Evolutionary conservation across 2,888 invertebrate species (phyloP).

Genomic region (Chloroclystis v-ata): DNA sequence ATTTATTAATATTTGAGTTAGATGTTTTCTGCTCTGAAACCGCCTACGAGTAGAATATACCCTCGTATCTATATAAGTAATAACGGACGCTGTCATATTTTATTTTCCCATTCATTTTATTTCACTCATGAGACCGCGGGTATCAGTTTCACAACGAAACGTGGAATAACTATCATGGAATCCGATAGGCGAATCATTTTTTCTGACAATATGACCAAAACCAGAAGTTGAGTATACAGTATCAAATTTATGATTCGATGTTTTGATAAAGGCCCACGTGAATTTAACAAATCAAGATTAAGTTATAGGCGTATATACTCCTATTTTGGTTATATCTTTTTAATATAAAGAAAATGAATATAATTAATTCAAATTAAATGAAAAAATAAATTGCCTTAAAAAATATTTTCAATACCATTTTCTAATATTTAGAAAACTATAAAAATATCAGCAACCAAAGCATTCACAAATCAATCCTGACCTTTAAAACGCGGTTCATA

Average conservation of each 20-base stretch:
- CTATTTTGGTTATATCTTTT: too few relatives aligned
- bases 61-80: not conserved
- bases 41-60: not conserved
- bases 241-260: conserved; percentile 1
- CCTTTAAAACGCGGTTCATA: too few relatives aligned
- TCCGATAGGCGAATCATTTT: conserved; percentile 11
- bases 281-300: not conserved
- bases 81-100: conserved; percentile 6
- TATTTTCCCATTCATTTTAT: conserved; percentile 15
- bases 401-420: too few relatives aligned
- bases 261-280: not conserved
- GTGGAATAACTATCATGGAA: conserved; percentile 15
- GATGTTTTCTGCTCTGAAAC: too few relatives aligned
- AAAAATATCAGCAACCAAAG: too few relatives aligned
- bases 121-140: conserved; percentile 11
- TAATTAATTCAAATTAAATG: too few relatives aligned
- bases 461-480: too few relatives aligned
- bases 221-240: conserved; percentile 2
- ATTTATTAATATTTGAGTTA: too few relatives aligned
- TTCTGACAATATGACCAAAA: conserved; percentile 9
- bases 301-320: too few relatives aligned
- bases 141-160: conserved; percentile 8
- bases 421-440: too few relatives aligned
- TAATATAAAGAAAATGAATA: too few relatives aligned
- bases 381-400: too few relatives aligned